These are phyloP conservation scores for Lepidurus packardi DNA, from an alignment of 1,140 invertebrate species.

Conservation along the genomic window DNA sequence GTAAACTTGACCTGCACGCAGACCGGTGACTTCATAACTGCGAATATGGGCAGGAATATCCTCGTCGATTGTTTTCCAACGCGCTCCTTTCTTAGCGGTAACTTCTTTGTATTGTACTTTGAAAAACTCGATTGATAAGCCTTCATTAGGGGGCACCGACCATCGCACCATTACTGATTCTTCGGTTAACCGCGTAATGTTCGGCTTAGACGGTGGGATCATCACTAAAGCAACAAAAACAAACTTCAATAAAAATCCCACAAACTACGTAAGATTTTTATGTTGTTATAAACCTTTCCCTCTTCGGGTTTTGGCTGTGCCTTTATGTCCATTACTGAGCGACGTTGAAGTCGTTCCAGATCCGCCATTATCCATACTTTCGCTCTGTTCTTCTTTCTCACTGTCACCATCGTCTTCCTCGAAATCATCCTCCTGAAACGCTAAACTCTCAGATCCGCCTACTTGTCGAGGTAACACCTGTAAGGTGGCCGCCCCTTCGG, in stretches of 20 bases:
- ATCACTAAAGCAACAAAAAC: constrained; percentile 54
- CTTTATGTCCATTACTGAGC: too few species aligned
- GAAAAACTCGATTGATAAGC: constrained; percentile 78
- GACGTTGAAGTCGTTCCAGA: too few species aligned
- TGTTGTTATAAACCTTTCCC: not conserved
- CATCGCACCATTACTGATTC: constrained; percentile 89
- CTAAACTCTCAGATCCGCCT: not conserved
- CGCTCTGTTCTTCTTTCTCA: constrained; percentile 22
- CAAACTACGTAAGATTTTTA: not conserved
- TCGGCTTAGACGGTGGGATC: constrained; percentile 77
- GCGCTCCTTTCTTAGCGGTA: constrained; percentile 45
- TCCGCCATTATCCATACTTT: too few species aligned
- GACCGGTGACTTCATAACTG: constrained; percentile 67
- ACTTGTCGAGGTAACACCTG: constrained; percentile 57
- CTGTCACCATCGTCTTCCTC: constrained; percentile 31
- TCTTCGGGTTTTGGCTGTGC: not conserved
- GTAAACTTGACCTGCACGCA: constrained; percentile 62
- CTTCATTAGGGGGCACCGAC: constrained; percentile 68
- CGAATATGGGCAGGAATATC: constrained; percentile 69
- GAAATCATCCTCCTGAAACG: not conserved
- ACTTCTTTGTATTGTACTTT: constrained; percentile 80
- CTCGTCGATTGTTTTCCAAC: constrained; percentile 74
- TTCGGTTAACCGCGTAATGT: constrained; percentile 75
- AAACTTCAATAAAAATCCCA: constrained; percentile 16
- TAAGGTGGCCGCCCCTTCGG: constrained; percentile 52